phyloP scores from a whole-genome alignment of 1,140 invertebrate genomes.

The Drosophila biarmipes region DNA sequence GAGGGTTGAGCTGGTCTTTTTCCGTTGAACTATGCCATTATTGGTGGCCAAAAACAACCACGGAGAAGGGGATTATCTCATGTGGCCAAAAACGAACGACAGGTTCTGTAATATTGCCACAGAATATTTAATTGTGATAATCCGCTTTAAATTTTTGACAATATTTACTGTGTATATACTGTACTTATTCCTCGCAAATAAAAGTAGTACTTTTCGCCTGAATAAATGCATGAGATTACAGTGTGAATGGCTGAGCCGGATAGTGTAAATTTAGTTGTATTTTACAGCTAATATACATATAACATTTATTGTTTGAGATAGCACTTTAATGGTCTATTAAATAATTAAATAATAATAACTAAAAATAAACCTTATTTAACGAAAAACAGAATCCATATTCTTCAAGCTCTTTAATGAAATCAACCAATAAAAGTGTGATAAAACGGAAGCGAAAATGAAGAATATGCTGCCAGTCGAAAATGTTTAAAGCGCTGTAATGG shows the following conservation, averaged over 20 bases:
- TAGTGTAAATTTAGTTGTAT: background rate
- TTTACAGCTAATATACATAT: background rate
- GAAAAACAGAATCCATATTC: background rate
- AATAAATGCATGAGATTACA: slow-evolving; percentile 8
- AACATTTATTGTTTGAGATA: background rate
- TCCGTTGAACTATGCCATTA: background rate
- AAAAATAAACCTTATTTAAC: background rate
- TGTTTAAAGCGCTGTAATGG: slow-evolving; percentile 10
- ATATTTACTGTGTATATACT: slow-evolving; percentile 23
- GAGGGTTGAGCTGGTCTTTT: slow-evolving; percentile 6
- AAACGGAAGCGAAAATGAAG: background rate
- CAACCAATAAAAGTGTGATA: background rate
- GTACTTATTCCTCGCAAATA: background rate
- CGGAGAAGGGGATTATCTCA: slow-evolving; percentile 14
- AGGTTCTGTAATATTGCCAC: slow-evolving; percentile 13
- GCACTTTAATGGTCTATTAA: background rate
- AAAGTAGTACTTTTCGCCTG: slow-evolving; percentile 7
- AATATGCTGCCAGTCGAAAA: slow-evolving; percentile 2
- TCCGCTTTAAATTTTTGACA: slow-evolving; percentile 42
- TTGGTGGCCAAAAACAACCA: slow-evolving; percentile 1
- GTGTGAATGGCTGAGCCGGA: background rate
- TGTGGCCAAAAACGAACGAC: slow-evolving; percentile 10
- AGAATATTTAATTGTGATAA: slow-evolving; percentile 36
- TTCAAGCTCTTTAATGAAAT: background rate
- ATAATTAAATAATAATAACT: background rate